phyloP scores from a whole-genome alignment of 2,113 vertebrate species.

The Aptenodytes patagonicus region DNA sequence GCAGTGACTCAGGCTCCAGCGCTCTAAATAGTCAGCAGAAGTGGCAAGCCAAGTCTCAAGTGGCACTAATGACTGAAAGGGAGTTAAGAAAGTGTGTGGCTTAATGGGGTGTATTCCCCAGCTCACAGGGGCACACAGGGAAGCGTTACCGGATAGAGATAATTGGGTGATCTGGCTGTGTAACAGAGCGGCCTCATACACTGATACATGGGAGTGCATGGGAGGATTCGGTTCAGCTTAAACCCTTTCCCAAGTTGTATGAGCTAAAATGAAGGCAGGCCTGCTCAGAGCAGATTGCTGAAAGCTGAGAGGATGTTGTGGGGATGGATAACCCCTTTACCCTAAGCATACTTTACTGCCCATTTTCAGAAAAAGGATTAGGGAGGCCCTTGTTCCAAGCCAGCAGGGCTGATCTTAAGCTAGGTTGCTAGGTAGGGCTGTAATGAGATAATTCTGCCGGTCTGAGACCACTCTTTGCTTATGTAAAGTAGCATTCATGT shows the following conservation, averaged over 20 bases:
- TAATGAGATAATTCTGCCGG: neutral
- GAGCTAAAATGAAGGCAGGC: neutral
- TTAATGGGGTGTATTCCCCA: neutral
- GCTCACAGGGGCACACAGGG: neutral
- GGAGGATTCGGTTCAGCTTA: neutral
- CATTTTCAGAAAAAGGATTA: neutral
- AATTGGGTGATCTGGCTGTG: neutral
- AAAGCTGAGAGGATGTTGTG: neutral
- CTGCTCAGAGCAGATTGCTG: neutral
- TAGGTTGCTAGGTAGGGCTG: neutral
- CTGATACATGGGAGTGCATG: neutral
- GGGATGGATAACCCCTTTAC: neutral
- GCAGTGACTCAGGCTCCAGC: slow-evolving; percentile 12
- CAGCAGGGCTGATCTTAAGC: neutral
- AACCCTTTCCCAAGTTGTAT: neutral
- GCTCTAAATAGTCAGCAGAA: slow-evolving; percentile 34
- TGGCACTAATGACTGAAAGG: slow-evolving; percentile 5
- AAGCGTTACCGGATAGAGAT: neutral
- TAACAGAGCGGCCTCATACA: neutral
- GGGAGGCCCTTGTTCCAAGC: neutral
- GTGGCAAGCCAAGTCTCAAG: neutral
- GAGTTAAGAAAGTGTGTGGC: neutral
- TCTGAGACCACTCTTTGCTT: neutral
- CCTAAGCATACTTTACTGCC: neutral
- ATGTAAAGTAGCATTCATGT: neutral